These are phyloP conservation scores for Dunckerocampus dactyliophorus DNA, from an alignment of 2,113 vertebrate genomes.

Conservation along the genomic window DNA sequence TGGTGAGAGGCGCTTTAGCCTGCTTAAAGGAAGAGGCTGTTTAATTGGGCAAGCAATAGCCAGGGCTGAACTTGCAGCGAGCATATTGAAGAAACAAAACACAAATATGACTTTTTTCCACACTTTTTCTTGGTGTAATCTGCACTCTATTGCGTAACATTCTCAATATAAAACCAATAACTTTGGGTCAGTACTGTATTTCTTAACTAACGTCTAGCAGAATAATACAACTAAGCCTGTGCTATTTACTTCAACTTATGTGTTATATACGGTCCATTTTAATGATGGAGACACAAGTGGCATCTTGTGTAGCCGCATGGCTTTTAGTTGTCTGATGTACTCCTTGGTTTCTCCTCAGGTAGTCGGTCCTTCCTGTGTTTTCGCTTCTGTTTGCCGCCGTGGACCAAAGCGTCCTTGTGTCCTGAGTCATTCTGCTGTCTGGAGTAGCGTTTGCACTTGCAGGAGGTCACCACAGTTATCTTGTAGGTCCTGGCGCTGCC, in stretches of 20 bases:
- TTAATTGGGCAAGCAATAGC: too few relatives aligned
- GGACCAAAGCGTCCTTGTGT: constrained; percentile 70
- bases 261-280: constrained; percentile 2
- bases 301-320: not conserved
- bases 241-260: not conserved
- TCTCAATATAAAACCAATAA: not conserved
- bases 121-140: not conserved
- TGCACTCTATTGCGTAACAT: not conserved
- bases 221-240: not conserved
- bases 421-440: constrained; percentile 88
- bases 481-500: constrained; percentile 92
- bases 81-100: too few relatives aligned
- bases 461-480: constrained; percentile 89
- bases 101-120: not conserved
- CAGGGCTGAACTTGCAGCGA: too few relatives aligned
- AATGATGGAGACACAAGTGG: not conserved
- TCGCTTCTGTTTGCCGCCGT: constrained; percentile 74
- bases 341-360: constrained; percentile 62
- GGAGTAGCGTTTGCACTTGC: constrained; percentile 90
- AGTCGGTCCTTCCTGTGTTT: constrained; percentile 70
- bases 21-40: too few relatives aligned
- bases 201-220: not conserved
- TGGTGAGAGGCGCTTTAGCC: too few relatives aligned
- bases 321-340: constrained; percentile 43
- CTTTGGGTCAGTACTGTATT: not conserved